Base-by-base conservation (phyloP, 2,888 invertebrate species). In the Epiblema foenella region DNA sequence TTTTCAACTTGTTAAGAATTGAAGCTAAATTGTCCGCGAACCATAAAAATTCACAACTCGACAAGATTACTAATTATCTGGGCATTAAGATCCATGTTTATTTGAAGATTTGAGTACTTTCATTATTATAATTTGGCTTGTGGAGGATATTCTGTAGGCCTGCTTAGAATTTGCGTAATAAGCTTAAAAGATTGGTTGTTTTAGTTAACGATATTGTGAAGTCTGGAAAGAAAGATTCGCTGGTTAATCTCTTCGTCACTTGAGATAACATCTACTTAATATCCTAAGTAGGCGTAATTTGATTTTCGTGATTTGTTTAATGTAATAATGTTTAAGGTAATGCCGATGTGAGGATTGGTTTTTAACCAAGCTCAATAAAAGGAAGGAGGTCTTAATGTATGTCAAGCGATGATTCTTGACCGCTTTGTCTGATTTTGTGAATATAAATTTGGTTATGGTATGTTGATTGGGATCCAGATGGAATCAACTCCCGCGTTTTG, bases 91-190 rank as follows among this genome's bases (percentile, higher is more conserved):
- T 37, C 37, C 63, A 29, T 62, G 60, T 62, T 68, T 62, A 62
- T 68, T 62, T 56, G 62, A 37, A 62, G 69, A 63, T 63, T 69
- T 68, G 20, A 33, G 37, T 58, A 33, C 33, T 18, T 62, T 68
- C 62, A 63, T 69, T 63, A 63, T 29, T 62, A 62, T 62, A 62
- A 62, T 62, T 62, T 33, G 20, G 33, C 56, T 69, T 62, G 37
- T 49, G 20, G 24, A 56, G 46, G 12, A 10, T 29, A 18, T 51
- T 51, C 33, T 46, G 12, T 29, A 17, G n/a, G 46, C 17, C 46
- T 5, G 42, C 42, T 42, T 15, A 42, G 42, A 42, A 15, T 15
- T 42, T 15, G 15, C 15, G n/a, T 49, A 33, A 62, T 62, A 49
- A 49, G 62, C 62, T 33, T 33, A 49, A 18, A 12, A 17, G 12